These are phyloP conservation scores for Caenorhabditis sp. DNA, from an alignment of 2,888 invertebrate genomes.

Conservation along the genomic window DNA sequence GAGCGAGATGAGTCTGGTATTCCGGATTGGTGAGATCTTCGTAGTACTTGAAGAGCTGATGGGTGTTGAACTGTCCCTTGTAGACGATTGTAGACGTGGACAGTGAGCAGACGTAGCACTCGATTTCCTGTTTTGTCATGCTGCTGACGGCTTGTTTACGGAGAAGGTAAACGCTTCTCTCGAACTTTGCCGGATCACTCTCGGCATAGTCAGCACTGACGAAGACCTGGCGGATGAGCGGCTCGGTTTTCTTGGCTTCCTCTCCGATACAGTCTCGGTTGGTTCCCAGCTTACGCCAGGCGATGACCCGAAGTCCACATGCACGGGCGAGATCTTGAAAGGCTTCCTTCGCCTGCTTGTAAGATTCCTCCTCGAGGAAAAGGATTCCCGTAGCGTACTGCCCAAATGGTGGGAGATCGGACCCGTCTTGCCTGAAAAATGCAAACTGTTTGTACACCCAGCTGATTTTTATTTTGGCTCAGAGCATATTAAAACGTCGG, in stretches of 20 bases:
- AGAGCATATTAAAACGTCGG: too few species aligned
- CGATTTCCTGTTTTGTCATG: conserved; percentile 90
- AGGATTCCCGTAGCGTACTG: conserved; percentile 97
- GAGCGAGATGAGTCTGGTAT: conserved; percentile 94
- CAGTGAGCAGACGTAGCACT: conserved; percentile 97
- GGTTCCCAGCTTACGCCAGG: conserved; percentile 96
- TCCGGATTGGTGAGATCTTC: conserved; percentile 86
- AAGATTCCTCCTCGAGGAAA: conserved; percentile 88
- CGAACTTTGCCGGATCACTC: conserved; percentile 85
- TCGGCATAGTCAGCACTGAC: conserved; percentile 87
- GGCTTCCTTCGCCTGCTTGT: conserved; percentile 85
- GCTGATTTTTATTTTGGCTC: too few species aligned
- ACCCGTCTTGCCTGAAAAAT: conserved; percentile 80
- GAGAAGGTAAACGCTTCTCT: conserved; percentile 91
- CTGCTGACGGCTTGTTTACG: conserved; percentile 94
- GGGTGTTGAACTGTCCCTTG: conserved; percentile 97
- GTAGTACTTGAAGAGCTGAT: conserved; percentile 92
- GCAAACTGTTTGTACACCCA: too few species aligned
- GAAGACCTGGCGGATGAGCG: conserved; percentile 91
- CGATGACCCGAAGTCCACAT: conserved; percentile 90
- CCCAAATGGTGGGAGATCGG: conserved; percentile 92
- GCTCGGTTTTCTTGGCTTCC: conserved; percentile 95
- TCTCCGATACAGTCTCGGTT: conserved; percentile 91
- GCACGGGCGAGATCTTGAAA: conserved; percentile 91
- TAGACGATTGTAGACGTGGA: conserved; percentile 94